A percentile compares a stretch with the other conserved stretches of the same genome.
Conservation (phyloP, 2,888 invertebrate species). For the Hydropsyche betteni region DNA sequence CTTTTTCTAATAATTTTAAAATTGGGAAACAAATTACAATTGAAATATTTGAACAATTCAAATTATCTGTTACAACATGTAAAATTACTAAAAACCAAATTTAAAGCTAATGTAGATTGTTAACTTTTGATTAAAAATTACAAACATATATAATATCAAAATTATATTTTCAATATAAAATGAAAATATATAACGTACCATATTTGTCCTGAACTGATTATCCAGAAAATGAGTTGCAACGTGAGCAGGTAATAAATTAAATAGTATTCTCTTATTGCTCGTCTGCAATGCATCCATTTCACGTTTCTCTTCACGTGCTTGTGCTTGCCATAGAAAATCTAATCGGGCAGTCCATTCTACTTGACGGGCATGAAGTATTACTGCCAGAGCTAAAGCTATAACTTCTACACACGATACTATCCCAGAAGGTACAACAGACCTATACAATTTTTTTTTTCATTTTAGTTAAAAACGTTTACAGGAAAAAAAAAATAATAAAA, state of each 20-base stretch:
- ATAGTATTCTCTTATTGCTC: slow-evolving; percentile 86
- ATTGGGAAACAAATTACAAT: too few species aligned
- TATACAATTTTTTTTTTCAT: slow-evolving; percentile 52
- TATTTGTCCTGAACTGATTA: slow-evolving; percentile 86
- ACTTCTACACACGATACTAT: slow-evolving; percentile 82
- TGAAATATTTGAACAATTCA: too few species aligned
- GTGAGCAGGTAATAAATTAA: slow-evolving; percentile 90
- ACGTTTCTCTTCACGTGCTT: slow-evolving; percentile 89
- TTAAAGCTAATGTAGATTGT: too few species aligned
- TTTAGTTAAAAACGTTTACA: not conserved
- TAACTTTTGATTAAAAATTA: too few species aligned
- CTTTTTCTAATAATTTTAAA: too few species aligned
- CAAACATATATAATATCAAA: too few species aligned
- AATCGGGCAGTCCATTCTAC: slow-evolving; percentile 91
- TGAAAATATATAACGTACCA: slow-evolving; percentile 65
- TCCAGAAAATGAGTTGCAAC: slow-evolving; percentile 93
- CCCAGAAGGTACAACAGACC: slow-evolving; percentile 79
- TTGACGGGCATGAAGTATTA: slow-evolving; percentile 83
- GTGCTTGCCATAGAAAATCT: slow-evolving; percentile 84
- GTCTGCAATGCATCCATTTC: slow-evolving; percentile 94
- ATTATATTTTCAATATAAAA: too few species aligned
- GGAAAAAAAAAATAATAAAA: not conserved
- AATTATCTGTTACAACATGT: too few species aligned
- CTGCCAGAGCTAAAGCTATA: slow-evolving; percentile 82
- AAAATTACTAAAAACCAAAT: too few species aligned